Percentiles rank a stretch among this genome's conserved stretches.
These are phyloP conservation scores for Hippopotamus amphibius DNA, from an alignment of 2,113 vertebrate genomes.

Conservation along the genomic window DNA sequence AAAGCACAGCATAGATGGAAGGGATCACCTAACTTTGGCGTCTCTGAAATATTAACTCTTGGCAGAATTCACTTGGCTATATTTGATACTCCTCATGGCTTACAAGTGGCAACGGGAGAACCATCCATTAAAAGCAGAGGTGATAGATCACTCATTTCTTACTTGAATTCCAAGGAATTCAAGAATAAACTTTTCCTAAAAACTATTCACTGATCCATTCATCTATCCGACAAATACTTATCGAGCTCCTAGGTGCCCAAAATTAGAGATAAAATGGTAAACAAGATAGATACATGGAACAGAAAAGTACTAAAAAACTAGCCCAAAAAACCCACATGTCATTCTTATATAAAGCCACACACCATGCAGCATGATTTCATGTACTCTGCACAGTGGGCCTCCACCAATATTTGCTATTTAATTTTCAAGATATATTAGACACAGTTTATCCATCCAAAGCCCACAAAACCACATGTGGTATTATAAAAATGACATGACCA, in stretches of 20 bases:
- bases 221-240: background rate
- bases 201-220: background rate
- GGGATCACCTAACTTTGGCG: background rate
- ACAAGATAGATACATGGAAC: background rate
- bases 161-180: background rate
- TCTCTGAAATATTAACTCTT: background rate
- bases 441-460: slow-evolving; percentile 42
- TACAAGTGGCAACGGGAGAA: slow-evolving; percentile 24
- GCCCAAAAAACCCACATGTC: background rate
- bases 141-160: background rate
- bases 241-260: background rate
- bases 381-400: background rate
- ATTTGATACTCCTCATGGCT: background rate
- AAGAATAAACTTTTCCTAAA: slow-evolving; percentile 32
- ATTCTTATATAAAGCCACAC: background rate
- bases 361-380: background rate
- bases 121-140: background rate
- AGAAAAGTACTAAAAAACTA: slow-evolving; percentile 15
- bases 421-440: slow-evolving; percentile 61
- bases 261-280: background rate
- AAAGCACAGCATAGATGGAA: background rate
- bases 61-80: background rate
- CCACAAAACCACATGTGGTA: slow-evolving; percentile 60
- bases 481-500: slow-evolving; percentile 57
- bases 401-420: slow-evolving; percentile 23